Base-by-base conservation (phyloP, 2,797 vertebrate genomes). In the Cheirogaleus major region DNA sequence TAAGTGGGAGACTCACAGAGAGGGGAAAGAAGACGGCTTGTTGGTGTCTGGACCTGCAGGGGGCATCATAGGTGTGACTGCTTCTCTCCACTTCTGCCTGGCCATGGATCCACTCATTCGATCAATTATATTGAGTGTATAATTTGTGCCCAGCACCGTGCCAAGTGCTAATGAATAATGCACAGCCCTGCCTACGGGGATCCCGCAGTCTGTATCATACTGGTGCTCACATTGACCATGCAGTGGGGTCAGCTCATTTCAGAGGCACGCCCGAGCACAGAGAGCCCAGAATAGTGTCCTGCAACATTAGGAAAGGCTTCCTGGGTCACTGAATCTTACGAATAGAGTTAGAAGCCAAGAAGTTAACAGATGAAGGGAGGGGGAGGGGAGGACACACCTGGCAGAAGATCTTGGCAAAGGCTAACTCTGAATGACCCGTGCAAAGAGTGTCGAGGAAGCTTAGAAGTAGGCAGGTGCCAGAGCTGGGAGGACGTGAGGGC, bases 21-120 rank as follows among this genome's bases (percentile, higher is more conserved):
- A 57, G n/a, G 57, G 17, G 32, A 35, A 14, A 20, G 55, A 59
- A 50, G 45, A 72, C 2, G 14, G 20, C 14, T 22, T 59, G 0
- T 3, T 5, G 5, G 14, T 11, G 15, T n/a, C n/a, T 14, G 4
- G 23, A 7, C 27, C 23, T 32, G 25, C 11, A 17, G 11, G 6
- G 9, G 32, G 7, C 52, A 45, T 4, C 55, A 5, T 1, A 8
- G 48, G 1, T 14, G 1, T 5, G 27, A 14, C 6, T 17, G 30
- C 87, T 93, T 67, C 5, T 4, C n/a, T 81, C 43, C 30, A 1
- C 41, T 38, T 27, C 45, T 48, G 7, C 14, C 32, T 38, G 75
- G n/a, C 27, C 23, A 4, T 10, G 15, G n/a, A 52, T 41, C 38
- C 6, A 38, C 23, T 84, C 82, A 73, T 23, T 75, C 13, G 20